phyloP scores from a whole-genome alignment of 2,888 invertebrate species.

The Limenitis camilla region DNA sequence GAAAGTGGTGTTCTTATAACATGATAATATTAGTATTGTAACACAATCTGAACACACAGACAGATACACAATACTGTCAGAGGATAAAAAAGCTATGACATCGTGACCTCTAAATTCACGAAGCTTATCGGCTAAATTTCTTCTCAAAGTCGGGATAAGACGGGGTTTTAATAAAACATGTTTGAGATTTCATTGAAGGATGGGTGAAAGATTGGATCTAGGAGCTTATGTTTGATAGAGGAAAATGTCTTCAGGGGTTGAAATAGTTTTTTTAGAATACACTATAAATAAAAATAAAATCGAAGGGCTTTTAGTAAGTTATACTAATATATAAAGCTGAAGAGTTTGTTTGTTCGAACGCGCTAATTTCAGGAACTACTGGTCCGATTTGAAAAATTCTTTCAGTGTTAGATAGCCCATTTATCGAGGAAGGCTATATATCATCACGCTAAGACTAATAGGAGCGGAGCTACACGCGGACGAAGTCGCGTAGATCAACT shows the following conservation, averaged over 20 bases:
- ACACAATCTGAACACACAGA: background rate
- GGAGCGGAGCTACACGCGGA: no score
- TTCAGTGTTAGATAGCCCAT: no score
- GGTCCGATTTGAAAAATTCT: no score
- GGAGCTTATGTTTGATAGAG: background rate
- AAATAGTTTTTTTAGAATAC: background rate
- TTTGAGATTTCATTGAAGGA: conserved; percentile 22
- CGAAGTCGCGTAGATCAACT: no score
- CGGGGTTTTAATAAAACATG: conserved; percentile 13
- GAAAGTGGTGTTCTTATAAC: no score
- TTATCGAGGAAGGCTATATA: no score
- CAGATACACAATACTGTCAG: background rate
- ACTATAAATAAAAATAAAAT: no score
- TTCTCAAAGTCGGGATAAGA: conserved; percentile 11
- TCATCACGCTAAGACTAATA: no score
- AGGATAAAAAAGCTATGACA: background rate
- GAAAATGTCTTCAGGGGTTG: background rate
- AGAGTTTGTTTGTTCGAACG: no score
- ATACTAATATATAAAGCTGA: no score
- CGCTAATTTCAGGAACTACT: no score
- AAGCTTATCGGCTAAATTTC: conserved; percentile 20
- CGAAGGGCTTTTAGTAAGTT: no score
- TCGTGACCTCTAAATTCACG: conserved; percentile 10
- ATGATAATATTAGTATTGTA: background rate
- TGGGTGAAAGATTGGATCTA: conserved; percentile 1